phyloP scores from a whole-genome alignment of 2,888 invertebrate species.

The Eueremaeus valkanovi region DNA sequence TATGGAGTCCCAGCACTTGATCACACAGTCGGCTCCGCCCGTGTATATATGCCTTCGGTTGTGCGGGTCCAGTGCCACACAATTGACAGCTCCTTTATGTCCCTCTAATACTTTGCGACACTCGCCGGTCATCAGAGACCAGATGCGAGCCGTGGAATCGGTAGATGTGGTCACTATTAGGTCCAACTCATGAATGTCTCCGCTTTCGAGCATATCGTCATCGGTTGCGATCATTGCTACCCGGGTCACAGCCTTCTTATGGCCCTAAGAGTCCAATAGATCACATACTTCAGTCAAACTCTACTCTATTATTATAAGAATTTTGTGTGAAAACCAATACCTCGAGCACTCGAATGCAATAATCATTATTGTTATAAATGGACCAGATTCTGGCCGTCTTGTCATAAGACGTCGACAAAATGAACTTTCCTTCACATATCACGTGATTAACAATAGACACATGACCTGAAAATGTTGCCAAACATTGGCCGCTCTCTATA shows the following conservation, averaged over 20 bases:
- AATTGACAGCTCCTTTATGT: slow-evolving; percentile 55
- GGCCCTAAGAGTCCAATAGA: slow-evolving; percentile 51
- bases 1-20: slow-evolving; percentile 55
- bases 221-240: slow-evolving; percentile 55
- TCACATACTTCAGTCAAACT: too few species aligned
- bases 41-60: slow-evolving; percentile 54
- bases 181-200: slow-evolving; percentile 49
- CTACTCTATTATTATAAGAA: too few species aligned
- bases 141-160: slow-evolving; percentile 55
- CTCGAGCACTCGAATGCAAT: slow-evolving; percentile 48
- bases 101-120: slow-evolving; percentile 51
- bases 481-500: slow-evolving; percentile 55
- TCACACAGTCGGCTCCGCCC: slow-evolving; percentile 54
- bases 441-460: slow-evolving; percentile 55
- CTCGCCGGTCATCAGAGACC: slow-evolving; percentile 56
- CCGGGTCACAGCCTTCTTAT: slow-evolving; percentile 56
- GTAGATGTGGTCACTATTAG: slow-evolving; percentile 56
- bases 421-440: slow-evolving; percentile 53
- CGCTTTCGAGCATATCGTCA: slow-evolving; percentile 42
- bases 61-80: slow-evolving; percentile 54
- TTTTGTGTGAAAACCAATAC: slow-evolving; percentile 39
- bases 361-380: slow-evolving; percentile 49
- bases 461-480: slow-evolving; percentile 54
- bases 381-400: slow-evolving; percentile 54
- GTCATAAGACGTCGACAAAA: slow-evolving; percentile 51